Conservation (phyloP, 2,113 vertebrate genomes). For the Toxotes jaculatrix region DNA sequence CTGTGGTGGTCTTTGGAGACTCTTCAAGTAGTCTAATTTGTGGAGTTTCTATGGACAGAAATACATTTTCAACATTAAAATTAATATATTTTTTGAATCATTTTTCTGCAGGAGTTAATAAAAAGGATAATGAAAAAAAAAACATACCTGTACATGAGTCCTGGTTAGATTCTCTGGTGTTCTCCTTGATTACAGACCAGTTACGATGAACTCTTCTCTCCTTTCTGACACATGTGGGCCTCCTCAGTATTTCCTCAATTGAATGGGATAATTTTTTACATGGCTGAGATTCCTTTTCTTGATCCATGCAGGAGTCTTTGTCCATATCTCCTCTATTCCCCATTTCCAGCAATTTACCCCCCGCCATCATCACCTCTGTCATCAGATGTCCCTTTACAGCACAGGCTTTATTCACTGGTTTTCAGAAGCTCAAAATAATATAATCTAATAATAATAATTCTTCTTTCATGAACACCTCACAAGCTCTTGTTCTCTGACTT, state of each 20-base stretch:
- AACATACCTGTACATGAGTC: conserved; percentile 50
- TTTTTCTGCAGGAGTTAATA: background rate
- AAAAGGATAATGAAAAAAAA: background rate
- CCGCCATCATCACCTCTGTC: conserved; percentile 12
- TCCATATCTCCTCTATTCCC: conserved; percentile 42
- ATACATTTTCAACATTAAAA: background rate
- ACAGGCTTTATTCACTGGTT: background rate
- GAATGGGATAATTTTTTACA: conserved; percentile 68
- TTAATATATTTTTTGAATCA: background rate
- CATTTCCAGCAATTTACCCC: conserved; percentile 34
- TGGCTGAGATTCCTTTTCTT: conserved; percentile 21
- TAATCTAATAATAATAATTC: too few relatives aligned
- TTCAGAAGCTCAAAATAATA: background rate
- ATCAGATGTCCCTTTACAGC: background rate
- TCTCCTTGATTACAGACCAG: conserved; percentile 70
- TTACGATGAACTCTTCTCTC: conserved; percentile 17
- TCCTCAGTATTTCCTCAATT: conserved; percentile 77
- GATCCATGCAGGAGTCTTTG: conserved; percentile 16
- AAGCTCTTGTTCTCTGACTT: background rate
- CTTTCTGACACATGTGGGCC: conserved; percentile 45
- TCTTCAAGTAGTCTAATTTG: conserved; percentile 23
- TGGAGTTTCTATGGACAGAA: conserved; percentile 40
- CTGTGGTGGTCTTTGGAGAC: conserved; percentile 15
- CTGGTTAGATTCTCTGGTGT: conserved; percentile 37
- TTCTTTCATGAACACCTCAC: background rate